Conservation (phyloP, 2,797 vertebrate species). For the Tympanoctomys barrerae region DNA sequence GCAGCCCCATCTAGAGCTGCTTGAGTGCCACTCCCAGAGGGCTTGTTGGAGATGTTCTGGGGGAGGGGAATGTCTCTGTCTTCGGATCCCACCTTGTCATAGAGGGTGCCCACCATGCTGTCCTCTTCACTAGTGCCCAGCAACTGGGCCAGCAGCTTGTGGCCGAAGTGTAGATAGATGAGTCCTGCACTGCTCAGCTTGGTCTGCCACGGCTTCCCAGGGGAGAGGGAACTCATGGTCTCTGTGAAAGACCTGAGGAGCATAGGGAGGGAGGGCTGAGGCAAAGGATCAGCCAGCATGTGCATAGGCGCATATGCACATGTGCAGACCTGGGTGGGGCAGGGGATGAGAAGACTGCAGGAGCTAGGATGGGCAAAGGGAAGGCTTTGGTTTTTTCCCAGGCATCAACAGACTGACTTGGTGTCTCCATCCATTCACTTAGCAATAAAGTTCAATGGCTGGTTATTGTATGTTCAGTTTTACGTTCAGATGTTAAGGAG, state of each 20-base stretch:
- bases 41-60: not conserved
- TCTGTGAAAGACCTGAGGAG: conserved; percentile 91
- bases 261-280: not conserved
- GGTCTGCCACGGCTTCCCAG: conserved; percentile 95
- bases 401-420: not conserved
- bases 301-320: not conserved
- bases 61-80: not conserved
- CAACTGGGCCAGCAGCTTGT: conserved; percentile 90
- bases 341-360: not conserved
- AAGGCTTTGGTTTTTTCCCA: not conserved
- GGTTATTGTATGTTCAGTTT: not conserved
- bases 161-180: conserved; percentile 95
- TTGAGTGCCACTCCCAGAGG: not conserved
- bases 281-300: not conserved
- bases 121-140: conserved; percentile 89
- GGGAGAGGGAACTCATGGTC: conserved; percentile 92
- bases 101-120: conserved; percentile 90
- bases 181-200: conserved; percentile 97
- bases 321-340: accelerated
- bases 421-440: not conserved
- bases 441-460: not conserved
- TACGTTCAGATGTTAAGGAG: not conserved
- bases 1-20: not conserved
- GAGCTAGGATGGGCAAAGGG: not conserved
- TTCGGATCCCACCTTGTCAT: conserved; percentile 89